Evolutionary conservation across 2,113 vertebrate species (phyloP).

Genomic region (Planiliza haematocheilus): DNA sequence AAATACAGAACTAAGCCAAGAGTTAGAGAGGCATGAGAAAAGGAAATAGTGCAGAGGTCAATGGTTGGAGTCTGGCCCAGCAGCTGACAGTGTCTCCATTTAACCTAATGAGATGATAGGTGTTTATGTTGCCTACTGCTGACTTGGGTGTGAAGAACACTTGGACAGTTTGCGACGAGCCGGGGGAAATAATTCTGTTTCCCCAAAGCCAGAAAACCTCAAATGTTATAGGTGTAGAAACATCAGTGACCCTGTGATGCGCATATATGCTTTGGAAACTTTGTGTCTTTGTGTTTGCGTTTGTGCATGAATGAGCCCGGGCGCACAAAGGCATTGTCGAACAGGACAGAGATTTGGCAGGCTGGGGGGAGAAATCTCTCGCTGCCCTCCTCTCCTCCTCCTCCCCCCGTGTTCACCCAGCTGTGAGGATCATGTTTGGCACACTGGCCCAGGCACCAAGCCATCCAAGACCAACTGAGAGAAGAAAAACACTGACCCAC

Average conservation of each 20-base stretch:
- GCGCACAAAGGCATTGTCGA: conserved; percentile 58
- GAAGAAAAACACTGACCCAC: conserved; percentile 50
- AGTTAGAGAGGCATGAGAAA: conserved; percentile 34
- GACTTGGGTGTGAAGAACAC: conserved; percentile 11
- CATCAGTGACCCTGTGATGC: conserved; percentile 6
- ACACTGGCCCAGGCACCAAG: conserved; percentile 41
- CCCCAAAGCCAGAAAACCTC: conserved; percentile 1
- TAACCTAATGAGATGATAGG: conserved; percentile 62
- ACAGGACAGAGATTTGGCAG: conserved; percentile 63
- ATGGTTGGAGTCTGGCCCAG: conserved; percentile 56
- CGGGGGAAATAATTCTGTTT: conserved; percentile 32
- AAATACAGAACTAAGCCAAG: conserved; percentile 29
- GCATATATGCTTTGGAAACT: conserved; percentile 33
- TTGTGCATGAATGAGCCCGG: conserved; percentile 47
- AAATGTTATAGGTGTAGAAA: background rate
- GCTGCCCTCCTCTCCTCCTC: conserved; percentile 52
- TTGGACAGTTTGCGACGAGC: conserved; percentile 44
- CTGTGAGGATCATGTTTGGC: conserved; percentile 70
- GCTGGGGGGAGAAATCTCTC: conserved; percentile 1
- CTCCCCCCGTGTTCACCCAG: conserved; percentile 68
- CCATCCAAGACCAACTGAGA: conserved; percentile 36
- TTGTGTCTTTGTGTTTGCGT: conserved; percentile 50
- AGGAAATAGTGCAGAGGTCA: conserved; percentile 53
- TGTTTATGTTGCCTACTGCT: conserved; percentile 51
- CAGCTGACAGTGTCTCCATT: conserved; percentile 64